Base-by-base conservation (phyloP, 2,797 vertebrate genomes). In the Gallinago solitaria region DNA sequence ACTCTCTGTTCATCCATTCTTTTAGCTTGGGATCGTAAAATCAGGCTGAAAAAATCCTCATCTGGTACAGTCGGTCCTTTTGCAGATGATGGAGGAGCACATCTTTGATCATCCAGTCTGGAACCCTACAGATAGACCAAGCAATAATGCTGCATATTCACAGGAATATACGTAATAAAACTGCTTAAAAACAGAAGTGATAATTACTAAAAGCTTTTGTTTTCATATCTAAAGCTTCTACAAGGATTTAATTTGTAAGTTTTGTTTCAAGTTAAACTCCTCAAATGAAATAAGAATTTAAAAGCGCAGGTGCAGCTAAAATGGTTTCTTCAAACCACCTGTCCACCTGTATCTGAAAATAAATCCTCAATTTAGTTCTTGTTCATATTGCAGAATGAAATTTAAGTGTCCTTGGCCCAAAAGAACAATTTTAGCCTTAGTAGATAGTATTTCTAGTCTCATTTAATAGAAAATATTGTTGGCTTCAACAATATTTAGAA, bases 31-130 rank as follows among this genome's bases (percentile, higher is more conserved):
- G 99, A 99, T 82, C 99, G 98, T 97, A 99, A 97, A 97, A 99
- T 99, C 95, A 99, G 99, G 97, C 99, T 99, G 96, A 99, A 99
- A 94, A 99, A 99, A 97, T 99, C 99, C 96, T 99, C 99, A 39
- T 99, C 99, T 2, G 99, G 99, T 75, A 99, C 98, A 1, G 99
- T 99, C 37, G 98, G 98, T 21, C 99, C 99, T 87, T 98, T 99
- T 30, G 97, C 93, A 47, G 98, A 97, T 23, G 98, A 96, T 20
- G 99, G 99, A 39, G 99, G 99, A 33, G 99, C 98, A 71, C 99
- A 99, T 91, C 99, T 98, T 93, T 99, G 99, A 97, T 99, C 99
- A n/a, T 99, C 99, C 96, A 99, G 97, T 61, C 99, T 98, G 43
- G 99, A 99, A 8, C 99, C 98, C 99, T 99, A 63, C 16, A 88